Conservation (phyloP, 2,113 vertebrate species). For the Lampris incognitus region DNA sequence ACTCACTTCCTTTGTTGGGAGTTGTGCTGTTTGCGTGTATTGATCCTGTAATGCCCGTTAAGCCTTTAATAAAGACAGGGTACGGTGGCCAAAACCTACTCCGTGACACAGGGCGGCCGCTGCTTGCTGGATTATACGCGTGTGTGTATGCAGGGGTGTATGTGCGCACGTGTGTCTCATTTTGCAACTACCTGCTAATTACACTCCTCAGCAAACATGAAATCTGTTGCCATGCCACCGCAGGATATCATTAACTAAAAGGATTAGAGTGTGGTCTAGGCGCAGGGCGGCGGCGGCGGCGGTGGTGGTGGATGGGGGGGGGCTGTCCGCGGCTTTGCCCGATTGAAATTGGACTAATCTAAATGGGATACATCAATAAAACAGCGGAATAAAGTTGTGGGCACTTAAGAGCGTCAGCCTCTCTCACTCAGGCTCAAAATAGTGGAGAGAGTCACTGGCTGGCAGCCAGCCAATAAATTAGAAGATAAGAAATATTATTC, state of each 20-base stretch:
- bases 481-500: slow-evolving; percentile 82
- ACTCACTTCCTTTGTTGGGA: slow-evolving; percentile 15
- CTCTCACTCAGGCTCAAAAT: slow-evolving; percentile 67
- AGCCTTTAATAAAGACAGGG: slow-evolving; percentile 33
- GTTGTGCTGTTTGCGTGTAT: slow-evolving; percentile 14
- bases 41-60: slow-evolving; percentile 29
- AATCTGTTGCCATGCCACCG: slow-evolving; percentile 81
- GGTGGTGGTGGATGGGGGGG: slow-evolving; percentile 2
- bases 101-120: neutral
- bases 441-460: slow-evolving; percentile 70
- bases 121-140: neutral
- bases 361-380: slow-evolving; percentile 87
- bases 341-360: slow-evolving; percentile 84
- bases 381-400: slow-evolving; percentile 84
- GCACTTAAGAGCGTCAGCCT: slow-evolving; percentile 81
- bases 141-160: neutral
- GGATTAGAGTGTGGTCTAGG: slow-evolving; percentile 81
- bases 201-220: slow-evolving; percentile 78
- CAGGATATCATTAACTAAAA: slow-evolving; percentile 88
- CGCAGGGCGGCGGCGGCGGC: neutral
- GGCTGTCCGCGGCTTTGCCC: slow-evolving; percentile 79
- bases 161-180: slow-evolving; percentile 8
- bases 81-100: slow-evolving; percentile 27
- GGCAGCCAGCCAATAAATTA: slow-evolving; percentile 82
- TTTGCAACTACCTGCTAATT: slow-evolving; percentile 75